Base-by-base conservation (phyloP, 2,797 vertebrate genomes). In the Lepus oiostolus region DNA sequence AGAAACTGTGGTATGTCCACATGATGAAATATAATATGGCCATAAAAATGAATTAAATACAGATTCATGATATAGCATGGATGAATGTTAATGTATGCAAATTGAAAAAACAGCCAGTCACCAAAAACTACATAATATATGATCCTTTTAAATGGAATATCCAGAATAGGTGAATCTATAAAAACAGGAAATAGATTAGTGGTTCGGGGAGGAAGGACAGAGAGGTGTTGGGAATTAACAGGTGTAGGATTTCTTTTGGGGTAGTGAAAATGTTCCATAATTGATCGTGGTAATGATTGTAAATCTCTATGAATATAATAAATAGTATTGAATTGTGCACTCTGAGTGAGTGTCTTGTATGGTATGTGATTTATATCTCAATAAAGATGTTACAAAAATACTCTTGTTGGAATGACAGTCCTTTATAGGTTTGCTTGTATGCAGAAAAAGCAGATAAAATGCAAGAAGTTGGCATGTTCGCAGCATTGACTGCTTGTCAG, bases 401-500 rank as follows among this genome's bases (percentile, higher is more conserved):
- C 16, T 58, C 54, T 67, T 7, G n/a, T 71, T 35, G 13, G 35
- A 76, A 47, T 14, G 2, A 19, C 12, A 65, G 38, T 84, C 63
- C 77, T 84, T 47, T 42, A 54, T 28, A 83, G n/a, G 12, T 67
- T 74, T 58, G 10, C 22, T 50, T 60, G 47, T 22, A 60, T 22
- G 30, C 4, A 77, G 22, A 88, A 95, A 50, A 85, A 10, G 24
- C n/a, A 50, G 50, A 80, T 54, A 72, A 87, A 68, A 17, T 52
- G 68, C 16, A 22, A 58, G 5, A 0, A 4, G 47, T 26, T 8
- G 75, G 76, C 28, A 70, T 71, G 68, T 65, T 83, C 14, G 28
- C 38, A 88, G 8, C 52, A 88, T 2, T 35, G 85, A 98, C 93
- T 88, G 88, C 42, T 91, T 97, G 96, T 86, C 79, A 98, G 77